phyloP scores from a whole-genome alignment of 1,140 invertebrate genomes.

The Melanaphis sacchari region DNA sequence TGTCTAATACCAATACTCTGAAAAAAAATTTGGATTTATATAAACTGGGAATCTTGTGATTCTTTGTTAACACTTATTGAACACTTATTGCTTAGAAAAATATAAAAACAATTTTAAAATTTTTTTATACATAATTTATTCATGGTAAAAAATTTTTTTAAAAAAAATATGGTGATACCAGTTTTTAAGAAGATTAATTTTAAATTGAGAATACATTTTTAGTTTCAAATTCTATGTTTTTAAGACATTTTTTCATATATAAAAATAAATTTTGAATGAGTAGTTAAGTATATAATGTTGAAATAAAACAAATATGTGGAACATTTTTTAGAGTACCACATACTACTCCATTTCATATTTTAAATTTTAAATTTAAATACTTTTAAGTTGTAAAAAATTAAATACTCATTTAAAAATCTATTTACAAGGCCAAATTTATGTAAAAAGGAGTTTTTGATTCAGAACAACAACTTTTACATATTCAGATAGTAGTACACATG shows the following conservation, averaged over 20 bases:
- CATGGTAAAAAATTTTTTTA: background rate
- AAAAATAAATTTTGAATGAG: background rate
- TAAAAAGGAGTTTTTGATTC: no score
- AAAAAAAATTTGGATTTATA: slow-evolving; percentile 19
- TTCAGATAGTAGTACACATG: no score
- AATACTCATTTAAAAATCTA: no score
- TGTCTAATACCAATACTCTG: slow-evolving; percentile 54
- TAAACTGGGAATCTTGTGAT: background rate
- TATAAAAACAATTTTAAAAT: background rate
- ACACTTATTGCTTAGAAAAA: background rate
- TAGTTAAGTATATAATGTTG: background rate
- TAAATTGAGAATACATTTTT: no score
- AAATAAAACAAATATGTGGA: background rate
- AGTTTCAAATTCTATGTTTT: background rate
- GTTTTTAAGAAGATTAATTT: no score
- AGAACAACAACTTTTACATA: no score
- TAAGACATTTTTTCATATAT: background rate
- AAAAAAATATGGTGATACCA: background rate
- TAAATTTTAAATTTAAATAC: no score
- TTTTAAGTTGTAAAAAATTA: no score
- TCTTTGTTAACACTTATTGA: background rate
- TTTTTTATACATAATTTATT: background rate
- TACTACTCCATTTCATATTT: background rate
- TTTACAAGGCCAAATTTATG: no score
- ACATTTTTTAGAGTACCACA: background rate